A percentile compares a stretch with the other conserved stretches of the same genome.
Conservation (phyloP, 2,113 vertebrate species). For the Sphaerodactylus townsendi region DNA sequence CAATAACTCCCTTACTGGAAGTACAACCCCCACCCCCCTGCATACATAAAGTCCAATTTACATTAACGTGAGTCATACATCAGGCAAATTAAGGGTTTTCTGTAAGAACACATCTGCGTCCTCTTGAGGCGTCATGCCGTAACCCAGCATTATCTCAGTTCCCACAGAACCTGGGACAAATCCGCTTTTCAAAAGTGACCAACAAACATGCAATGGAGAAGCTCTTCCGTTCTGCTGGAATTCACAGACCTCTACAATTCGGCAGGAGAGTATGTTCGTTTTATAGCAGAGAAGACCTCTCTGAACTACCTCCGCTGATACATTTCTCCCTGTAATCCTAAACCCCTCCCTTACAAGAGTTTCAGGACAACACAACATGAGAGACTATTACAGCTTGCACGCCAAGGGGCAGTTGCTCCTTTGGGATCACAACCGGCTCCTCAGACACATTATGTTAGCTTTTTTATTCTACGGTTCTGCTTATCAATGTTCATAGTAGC, state of each 20-base stretch:
- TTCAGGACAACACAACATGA: fast-evolving
- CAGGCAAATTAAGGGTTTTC: neutral
- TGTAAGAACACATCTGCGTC: fast-evolving
- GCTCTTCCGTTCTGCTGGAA: neutral
- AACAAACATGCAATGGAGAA: fast-evolving
- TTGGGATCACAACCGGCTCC: neutral
- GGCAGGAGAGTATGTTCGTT: neutral
- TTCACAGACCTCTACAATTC: neutral
- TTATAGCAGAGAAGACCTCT: too few relatives aligned
- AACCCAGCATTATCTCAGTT: neutral
- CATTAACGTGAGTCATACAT: neutral
- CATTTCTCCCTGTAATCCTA: neutral
- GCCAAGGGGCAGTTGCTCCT: neutral
- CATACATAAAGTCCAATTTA: neutral
- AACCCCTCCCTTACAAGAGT: neutral
- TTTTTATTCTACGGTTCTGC: slow-evolving; percentile 85
- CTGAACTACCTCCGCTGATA: neutral
- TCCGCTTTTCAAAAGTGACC: neutral
- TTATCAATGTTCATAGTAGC: slow-evolving; percentile 81
- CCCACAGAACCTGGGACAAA: too few relatives aligned
- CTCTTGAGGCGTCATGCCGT: neutral
- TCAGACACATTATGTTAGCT: slow-evolving; percentile 72
- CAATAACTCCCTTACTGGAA: neutral
- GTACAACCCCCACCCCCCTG: neutral
- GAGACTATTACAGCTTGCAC: neutral